Evolutionary conservation across 92 coral and sea anemone genomes (phyloP).

Genomic region (Zoanthus gigantus): DNA sequence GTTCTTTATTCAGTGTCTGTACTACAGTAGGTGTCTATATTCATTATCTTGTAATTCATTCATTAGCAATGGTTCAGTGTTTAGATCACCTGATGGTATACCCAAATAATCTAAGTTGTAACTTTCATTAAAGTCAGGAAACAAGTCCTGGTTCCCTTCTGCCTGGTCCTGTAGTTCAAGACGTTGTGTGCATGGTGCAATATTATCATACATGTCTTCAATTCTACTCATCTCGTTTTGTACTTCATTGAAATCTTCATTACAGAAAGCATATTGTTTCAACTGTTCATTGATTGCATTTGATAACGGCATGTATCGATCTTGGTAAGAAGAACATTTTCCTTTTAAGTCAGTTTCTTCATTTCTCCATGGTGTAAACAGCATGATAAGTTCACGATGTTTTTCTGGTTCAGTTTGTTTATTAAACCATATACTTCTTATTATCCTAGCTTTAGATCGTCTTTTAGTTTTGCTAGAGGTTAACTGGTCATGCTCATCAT

Average conservation of each 20-base stretch:
- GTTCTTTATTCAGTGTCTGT: background rate
- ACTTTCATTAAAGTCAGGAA: constrained; percentile 3
- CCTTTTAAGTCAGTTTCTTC: constrained; percentile 46
- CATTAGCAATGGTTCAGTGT: constrained; percentile 4
- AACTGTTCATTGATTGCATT: constrained; percentile 46
- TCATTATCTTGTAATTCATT: constrained; percentile 4
- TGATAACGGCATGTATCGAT: constrained; percentile 9
- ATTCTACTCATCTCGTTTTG: constrained; percentile 19
- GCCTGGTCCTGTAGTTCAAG: constrained; percentile 13
- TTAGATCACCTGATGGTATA: constrained; percentile 1
- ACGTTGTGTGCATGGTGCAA: constrained; percentile 15
- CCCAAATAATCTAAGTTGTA: background rate
- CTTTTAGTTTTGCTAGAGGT: constrained; percentile 2
- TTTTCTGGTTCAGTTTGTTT: background rate
- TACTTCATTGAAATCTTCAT: constrained; percentile 42
- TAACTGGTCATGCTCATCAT: background rate
- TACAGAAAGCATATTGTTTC: constrained; percentile 46
- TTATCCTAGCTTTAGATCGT: constrained; percentile 1
- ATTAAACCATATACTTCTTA: background rate
- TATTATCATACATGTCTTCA: constrained; percentile 11
- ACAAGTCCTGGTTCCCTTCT: background rate
- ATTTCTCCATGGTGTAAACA: background rate
- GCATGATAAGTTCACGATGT: background rate
- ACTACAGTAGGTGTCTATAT: no score
- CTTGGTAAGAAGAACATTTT: constrained; percentile 50